A percentile compares a stretch with the other conserved stretches of the same genome.
phyloP scores from a whole-genome alignment of 2,888 invertebrate genomes.

The Drosophila hamatofila region DNA sequence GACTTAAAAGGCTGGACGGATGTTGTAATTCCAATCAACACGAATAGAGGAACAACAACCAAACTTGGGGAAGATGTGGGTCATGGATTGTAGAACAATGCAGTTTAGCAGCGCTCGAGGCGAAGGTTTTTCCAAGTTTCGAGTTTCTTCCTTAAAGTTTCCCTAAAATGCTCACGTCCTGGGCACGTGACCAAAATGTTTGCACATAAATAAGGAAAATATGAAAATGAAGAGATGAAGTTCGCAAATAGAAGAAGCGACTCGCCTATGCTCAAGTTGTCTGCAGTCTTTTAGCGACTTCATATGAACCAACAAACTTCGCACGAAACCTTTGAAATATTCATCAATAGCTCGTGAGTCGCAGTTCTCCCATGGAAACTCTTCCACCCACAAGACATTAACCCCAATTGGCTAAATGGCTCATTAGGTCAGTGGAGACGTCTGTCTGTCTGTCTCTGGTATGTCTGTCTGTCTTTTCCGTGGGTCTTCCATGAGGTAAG shows the following conservation, averaged over 20 bases:
- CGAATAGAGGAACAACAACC: conserved; percentile 21
- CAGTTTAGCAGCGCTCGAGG: conserved; percentile 36
- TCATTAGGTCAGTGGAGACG: conserved; percentile 82
- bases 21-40: conserved; percentile 55
- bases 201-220: conserved; percentile 70
- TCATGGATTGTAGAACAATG: conserved; percentile 39
- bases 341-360: conserved; percentile 63
- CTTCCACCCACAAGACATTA: conserved; percentile 65
- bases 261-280: conserved; percentile 31
- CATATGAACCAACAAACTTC: conserved; percentile 53
- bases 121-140: conserved; percentile 27
- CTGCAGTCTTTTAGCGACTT: conserved; percentile 57
- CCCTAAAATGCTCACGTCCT: conserved; percentile 75
- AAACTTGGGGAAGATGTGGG: conserved; percentile 23
- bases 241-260: conserved; percentile 35
- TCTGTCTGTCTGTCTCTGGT: conserved; percentile 26
- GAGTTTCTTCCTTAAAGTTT: conserved; percentile 51
- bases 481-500: conserved; percentile 42
- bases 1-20: conserved; percentile 40
- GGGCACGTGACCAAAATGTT: conserved; percentile 73
- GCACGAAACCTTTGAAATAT: conserved; percentile 72
- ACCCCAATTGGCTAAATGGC: conserved; percentile 82
- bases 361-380: conserved; percentile 9
- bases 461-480: conserved; percentile 16
- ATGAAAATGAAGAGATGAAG: conserved; percentile 70